A percentile compares a stretch with the other conserved stretches of the same genome.
phyloP scores from a whole-genome alignment of 2,888 invertebrate genomes.

The Pardosa pseudoannulata region DNA sequence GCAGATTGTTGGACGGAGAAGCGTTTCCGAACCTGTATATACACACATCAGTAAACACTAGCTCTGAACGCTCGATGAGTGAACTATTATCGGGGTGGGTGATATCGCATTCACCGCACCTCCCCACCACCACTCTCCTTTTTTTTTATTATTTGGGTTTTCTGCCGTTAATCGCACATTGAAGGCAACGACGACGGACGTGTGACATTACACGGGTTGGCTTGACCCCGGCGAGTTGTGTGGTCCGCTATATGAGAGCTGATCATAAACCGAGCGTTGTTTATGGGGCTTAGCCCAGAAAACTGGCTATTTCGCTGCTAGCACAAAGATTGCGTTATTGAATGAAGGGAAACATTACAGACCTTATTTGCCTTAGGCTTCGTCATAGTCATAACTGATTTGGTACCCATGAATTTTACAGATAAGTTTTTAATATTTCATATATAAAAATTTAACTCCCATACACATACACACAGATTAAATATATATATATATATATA shows the following conservation, averaged over 20 bases:
- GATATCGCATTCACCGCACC: neutral
- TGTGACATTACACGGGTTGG: conserved; percentile 57
- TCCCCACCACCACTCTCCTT: neutral
- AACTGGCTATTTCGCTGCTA: too few relatives aligned
- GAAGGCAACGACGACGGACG: conserved; percentile 49
- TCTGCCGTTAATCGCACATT: conserved; percentile 53
- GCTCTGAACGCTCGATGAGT: conserved; percentile 16
- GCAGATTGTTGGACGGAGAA: neutral
- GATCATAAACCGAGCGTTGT: neutral
- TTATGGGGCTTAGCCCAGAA: neutral
- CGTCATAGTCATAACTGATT: too few relatives aligned
- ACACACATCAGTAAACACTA: conserved; percentile 31
- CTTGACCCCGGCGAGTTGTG: conserved; percentile 56
- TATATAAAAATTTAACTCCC: too few relatives aligned
- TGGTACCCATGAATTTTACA: too few relatives aligned
- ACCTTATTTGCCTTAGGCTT: too few relatives aligned
- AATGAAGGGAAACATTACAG: too few relatives aligned
- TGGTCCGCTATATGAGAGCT: conserved; percentile 22
- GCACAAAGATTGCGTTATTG: too few relatives aligned
- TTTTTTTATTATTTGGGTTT: too few relatives aligned
- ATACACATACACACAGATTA: too few relatives aligned
- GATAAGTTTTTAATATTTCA: too few relatives aligned
- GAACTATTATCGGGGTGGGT: neutral
- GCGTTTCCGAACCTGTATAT: conserved; percentile 20
- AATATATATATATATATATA: too few relatives aligned